Evolutionary conservation across 2,888 invertebrate genomes (phyloP), one percentile per base, ranked within the genome.

Genomic region (Gymnocheta viridis): DNA sequence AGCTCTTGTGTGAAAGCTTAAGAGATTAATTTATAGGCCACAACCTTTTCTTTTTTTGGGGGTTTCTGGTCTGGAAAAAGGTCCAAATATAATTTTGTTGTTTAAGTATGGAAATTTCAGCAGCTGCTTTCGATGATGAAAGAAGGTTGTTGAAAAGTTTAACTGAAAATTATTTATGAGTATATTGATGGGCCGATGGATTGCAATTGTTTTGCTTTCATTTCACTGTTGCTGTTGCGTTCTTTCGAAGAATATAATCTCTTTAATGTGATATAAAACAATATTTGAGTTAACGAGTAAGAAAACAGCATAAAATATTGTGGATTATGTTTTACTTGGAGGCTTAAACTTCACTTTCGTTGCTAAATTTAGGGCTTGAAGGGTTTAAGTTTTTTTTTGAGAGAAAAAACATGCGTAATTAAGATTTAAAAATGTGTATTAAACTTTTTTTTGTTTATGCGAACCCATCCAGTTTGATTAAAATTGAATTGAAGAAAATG

Each of bases 11-110:
- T 22, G 14, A 60, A 41, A 29, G 38, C 19, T 51, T 27, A 69
- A 78, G 32, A 60, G 29, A 41, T 62, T 47, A 69, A 69, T 19
- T 22, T 14, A 24, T 49, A 22, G 17, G 44, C 44, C 9, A 9
- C 44, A 44, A 2, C 2, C 19, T 0, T 19, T 44, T 47, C 2
- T 19, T 44, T 47, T 47, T n/a, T n/a, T n/a, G n/a, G 5, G 0
- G 14, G 9, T 47, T 19, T 7, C 2, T 9, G 44, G 9, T 2
- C 2, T 47, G 44, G 44, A 47, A 47, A 47, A 47, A 47, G 19
- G 19, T 47, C n/a, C 19, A 47, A 19, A 19, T 7, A 19, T 19
- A 47, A 47, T 19, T 49, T 12, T n/a, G 5, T 41, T 4, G 41
- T 41, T 41, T 41, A 14, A 41, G 14, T 41, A 41, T 35, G 32